phyloP scores from a whole-genome alignment of 1,140 invertebrate species.

The Trichonephila clavipes region DNA sequence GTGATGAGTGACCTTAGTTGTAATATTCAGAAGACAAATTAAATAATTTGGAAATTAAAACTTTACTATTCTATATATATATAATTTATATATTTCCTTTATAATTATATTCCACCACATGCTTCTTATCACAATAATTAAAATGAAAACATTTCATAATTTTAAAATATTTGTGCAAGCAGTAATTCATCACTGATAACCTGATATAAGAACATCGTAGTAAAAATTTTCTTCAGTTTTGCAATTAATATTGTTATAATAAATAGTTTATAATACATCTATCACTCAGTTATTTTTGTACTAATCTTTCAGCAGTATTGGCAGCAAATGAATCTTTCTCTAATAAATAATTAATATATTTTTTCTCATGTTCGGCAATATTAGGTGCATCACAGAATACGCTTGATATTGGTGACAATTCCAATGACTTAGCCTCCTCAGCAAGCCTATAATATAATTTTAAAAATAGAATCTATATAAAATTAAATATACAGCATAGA shows the following conservation, averaged over 20 bases:
- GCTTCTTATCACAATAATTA: neutral
- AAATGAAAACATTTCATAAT: neutral
- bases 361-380: slow-evolving; percentile 2
- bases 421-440: slow-evolving; percentile 64
- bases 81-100: neutral
- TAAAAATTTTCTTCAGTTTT: slow-evolving; percentile 36
- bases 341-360: slow-evolving; percentile 65
- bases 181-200: slow-evolving; percentile 11
- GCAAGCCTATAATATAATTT: slow-evolving; percentile 35
- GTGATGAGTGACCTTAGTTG: neutral
- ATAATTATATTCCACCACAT: neutral
- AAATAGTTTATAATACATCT: neutral
- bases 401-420: slow-evolving; percentile 72
- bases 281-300: slow-evolving; percentile 45
- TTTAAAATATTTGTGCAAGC: neutral
- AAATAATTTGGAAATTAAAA: neutral
- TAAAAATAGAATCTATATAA: too few relatives aligned
- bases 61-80: too few relatives aligned
- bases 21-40: neutral
- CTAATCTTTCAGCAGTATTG: slow-evolving; percentile 44
- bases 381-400: slow-evolving; percentile 72
- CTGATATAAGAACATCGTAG: slow-evolving; percentile 45
- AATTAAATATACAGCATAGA: too few relatives aligned
- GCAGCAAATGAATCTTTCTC: slow-evolving; percentile 17
- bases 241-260: slow-evolving; percentile 6